phyloP scores from a whole-genome alignment of 2,797 vertebrate genomes.

The Otolemur crassicaudatus region DNA sequence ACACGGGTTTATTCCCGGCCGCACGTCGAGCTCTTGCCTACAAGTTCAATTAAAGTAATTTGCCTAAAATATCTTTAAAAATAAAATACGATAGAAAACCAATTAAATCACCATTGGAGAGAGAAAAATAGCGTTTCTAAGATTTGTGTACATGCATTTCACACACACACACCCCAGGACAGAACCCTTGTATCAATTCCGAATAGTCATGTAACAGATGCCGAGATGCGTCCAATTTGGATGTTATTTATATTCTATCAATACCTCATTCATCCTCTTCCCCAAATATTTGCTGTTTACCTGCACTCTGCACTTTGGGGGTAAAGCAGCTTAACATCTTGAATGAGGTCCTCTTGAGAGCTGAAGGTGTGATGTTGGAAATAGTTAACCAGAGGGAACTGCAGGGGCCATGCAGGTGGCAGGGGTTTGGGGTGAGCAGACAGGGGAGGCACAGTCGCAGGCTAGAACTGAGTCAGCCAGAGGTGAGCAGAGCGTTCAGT shows the following conservation, averaged over 20 bases:
- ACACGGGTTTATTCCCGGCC: rapidly evolving
- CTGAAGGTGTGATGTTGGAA: rapidly evolving
- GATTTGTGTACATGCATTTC: neutral
- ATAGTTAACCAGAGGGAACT: neutral
- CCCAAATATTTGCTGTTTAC: neutral
- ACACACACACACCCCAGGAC: neutral
- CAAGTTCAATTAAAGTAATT: neutral
- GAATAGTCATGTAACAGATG: neutral
- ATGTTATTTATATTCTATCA: neutral
- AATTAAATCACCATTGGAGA: neutral
- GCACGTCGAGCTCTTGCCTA: neutral
- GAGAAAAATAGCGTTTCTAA: neutral
- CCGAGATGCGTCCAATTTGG: neutral
- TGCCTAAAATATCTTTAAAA: neutral
- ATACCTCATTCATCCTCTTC: neutral
- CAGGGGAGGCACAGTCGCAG: neutral
- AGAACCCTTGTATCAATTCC: too few relatives aligned
- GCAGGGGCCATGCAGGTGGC: neutral
- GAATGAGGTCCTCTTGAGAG: neutral
- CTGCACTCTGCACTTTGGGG: neutral
- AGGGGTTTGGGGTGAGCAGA: too few relatives aligned
- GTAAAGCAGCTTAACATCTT: too few relatives aligned
- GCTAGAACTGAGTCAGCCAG: neutral
- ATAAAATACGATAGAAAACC: neutral
- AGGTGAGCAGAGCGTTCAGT: neutral